Base-by-base conservation (phyloP, 2,113 vertebrate species). In the Prochilodus magdalenae region DNA sequence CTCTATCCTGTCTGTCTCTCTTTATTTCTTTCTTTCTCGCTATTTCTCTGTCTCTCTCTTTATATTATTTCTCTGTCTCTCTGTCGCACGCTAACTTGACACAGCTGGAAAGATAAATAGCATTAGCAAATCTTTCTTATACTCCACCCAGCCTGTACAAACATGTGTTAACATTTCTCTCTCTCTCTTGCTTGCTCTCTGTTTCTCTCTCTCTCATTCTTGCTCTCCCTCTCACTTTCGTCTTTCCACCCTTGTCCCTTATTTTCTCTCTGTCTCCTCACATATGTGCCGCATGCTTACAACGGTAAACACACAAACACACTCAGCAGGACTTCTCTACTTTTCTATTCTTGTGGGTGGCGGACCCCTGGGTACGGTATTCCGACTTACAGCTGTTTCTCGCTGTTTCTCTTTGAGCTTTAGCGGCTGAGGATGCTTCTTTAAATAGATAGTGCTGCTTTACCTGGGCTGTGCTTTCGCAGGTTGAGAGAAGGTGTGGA, bases 321-420 rank as follows among this genome's bases (percentile, higher is more conserved):
- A 49, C 77, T 71, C 72, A 26, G 29, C 40, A 24, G 79, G 72
- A 75, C 47, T n/a, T n/a, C n/a, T n/a, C n/a, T 81, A 5, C 22
- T 20, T 24, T 71, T 18, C 59, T 14, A 26, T 59, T 67, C 40
- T 75, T 70, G 57, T 81, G 47, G 22, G 73, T 12, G 51, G n/a
- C 27, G 36, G 65, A 40, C 27, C 60, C 10, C 49, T 53, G 60
- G 65, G 80, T 29, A 36, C 44, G 33, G 30, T 67, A 67, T 65
- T n/a, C 40, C 62, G 59, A 66, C 27, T 33, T 66, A 16, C 63
- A 66, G 63, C 29, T 66, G 63, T 29, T 24, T 79, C 30, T 79
- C 20, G 20, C 44, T 73, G 70, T 65, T 73, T 36, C 49, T 66
- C 57, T 63, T 16, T 80, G 72, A 81, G 30, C 55, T 27, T 6